phyloP scores from a whole-genome alignment of 2,888 invertebrate species.

The Hoplodrina ambigua region DNA sequence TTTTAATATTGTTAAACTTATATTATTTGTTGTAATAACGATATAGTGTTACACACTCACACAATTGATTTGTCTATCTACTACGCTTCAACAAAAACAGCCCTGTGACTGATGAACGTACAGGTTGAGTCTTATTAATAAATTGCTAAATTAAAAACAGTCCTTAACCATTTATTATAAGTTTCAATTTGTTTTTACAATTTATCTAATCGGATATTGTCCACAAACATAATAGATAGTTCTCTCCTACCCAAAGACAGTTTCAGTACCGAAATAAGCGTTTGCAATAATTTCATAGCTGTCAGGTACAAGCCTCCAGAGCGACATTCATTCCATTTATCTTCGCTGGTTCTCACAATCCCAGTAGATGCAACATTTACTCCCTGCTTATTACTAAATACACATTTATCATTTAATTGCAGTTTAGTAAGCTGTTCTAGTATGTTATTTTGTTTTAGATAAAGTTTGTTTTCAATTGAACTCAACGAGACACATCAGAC shows the following conservation, averaged over 20 bases:
- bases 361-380: conserved; percentile 54
- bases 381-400: conserved; percentile 39
- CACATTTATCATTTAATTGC: conserved; percentile 49
- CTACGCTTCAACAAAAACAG: too few relatives aligned
- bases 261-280: conserved; percentile 64
- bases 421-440: conserved; percentile 11
- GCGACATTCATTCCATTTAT: conserved; percentile 75
- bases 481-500: too few relatives aligned
- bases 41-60: too few relatives aligned
- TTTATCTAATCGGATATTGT: not conserved
- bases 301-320: conserved; percentile 68
- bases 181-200: too few relatives aligned
- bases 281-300: conserved; percentile 71
- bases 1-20: too few relatives aligned
- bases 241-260: conserved; percentile 22
- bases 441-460: not conserved
- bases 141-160: too few relatives aligned
- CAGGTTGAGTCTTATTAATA: too few relatives aligned
- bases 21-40: too few relatives aligned
- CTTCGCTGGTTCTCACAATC: conserved; percentile 65
- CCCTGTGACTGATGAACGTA: too few relatives aligned
- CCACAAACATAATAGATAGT: not conserved
- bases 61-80: too few relatives aligned
- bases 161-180: too few relatives aligned
- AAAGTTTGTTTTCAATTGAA: not conserved